phyloP scores from a whole-genome alignment of 1,140 invertebrate species.

The Lepidurus apus region DNA sequence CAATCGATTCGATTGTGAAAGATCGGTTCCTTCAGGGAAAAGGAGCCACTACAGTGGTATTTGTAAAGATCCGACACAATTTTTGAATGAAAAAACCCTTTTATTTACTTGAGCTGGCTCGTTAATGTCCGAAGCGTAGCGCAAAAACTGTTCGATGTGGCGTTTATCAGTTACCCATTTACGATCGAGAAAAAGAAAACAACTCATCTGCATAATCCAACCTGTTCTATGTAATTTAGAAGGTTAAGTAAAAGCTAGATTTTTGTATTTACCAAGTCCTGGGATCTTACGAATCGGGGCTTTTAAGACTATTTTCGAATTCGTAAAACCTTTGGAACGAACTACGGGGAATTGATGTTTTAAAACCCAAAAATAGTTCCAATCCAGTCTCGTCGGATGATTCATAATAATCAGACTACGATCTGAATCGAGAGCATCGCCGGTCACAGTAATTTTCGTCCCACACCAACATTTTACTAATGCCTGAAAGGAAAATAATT shows the following conservation, averaged over 20 bases:
- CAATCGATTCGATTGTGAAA: not conserved
- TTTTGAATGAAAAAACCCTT: not conserved
- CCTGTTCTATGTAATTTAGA: not conserved
- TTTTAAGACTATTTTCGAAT: conserved; percentile 1
- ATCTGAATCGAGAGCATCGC: not conserved
- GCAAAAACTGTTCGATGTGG: not conserved
- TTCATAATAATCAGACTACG: not conserved
- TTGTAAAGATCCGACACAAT: not conserved
- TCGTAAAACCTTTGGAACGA: not conserved
- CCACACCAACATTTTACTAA: not conserved
- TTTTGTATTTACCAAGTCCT: not conserved
- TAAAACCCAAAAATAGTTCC: conserved; percentile 14
- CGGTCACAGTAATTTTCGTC: not conserved
- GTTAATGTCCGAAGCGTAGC: not conserved
- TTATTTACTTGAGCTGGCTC: not conserved
- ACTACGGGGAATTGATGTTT: not conserved
- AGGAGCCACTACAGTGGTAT: not conserved
- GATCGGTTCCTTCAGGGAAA: conserved; percentile 1
- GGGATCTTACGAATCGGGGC: not conserved
- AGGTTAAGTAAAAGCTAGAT: not conserved
- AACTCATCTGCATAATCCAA: conserved; percentile 10
- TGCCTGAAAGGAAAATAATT: not conserved
- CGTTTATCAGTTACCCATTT: not conserved
- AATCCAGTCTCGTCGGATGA: not conserved
- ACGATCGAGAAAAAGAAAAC: not conserved